Conservation (phyloP, 2,113 vertebrate species). For the Ciconia maguari region DNA sequence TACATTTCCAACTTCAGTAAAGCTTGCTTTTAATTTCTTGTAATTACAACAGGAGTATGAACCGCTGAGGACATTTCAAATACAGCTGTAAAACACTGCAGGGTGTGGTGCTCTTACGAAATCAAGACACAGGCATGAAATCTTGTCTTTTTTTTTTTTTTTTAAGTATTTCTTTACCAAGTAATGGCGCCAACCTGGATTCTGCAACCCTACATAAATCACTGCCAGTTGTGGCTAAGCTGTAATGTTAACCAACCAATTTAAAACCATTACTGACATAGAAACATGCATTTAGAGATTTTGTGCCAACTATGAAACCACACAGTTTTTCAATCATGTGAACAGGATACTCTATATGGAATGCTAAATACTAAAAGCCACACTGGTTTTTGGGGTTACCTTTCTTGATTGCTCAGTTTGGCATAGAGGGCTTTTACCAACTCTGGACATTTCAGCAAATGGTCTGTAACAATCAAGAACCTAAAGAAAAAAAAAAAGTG, state of each 20-base stretch:
- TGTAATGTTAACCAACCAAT: slow-evolving; percentile 77
- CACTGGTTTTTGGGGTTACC: slow-evolving; percentile 78
- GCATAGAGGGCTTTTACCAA: slow-evolving; percentile 85
- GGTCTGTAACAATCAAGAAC: slow-evolving; percentile 87
- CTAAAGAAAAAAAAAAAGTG: slow-evolving; percentile 62
- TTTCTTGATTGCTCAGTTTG: slow-evolving; percentile 86
- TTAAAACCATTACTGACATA: slow-evolving; percentile 77
- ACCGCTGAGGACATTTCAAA: neutral
- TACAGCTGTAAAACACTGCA: neutral
- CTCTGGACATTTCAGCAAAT: slow-evolving; percentile 86
- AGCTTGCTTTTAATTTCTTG: neutral
- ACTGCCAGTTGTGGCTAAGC: slow-evolving; percentile 68
- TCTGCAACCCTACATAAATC: slow-evolving; percentile 64
- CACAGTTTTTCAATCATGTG: slow-evolving; percentile 62
- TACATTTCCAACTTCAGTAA: neutral
- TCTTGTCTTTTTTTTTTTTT: neutral
- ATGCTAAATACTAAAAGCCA: slow-evolving; percentile 65
- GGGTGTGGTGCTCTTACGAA: slow-evolving; percentile 43
- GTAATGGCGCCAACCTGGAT: slow-evolving; percentile 67
- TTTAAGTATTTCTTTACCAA: neutral
- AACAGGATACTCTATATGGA: slow-evolving; percentile 64
- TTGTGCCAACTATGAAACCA: slow-evolving; percentile 72
- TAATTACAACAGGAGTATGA: neutral
- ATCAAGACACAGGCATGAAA: slow-evolving; percentile 9
- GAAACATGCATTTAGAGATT: slow-evolving; percentile 76